These are phyloP conservation scores for Dromius quadrimaculatus DNA, from an alignment of 2,888 invertebrate species.

Conservation along the genomic window DNA sequence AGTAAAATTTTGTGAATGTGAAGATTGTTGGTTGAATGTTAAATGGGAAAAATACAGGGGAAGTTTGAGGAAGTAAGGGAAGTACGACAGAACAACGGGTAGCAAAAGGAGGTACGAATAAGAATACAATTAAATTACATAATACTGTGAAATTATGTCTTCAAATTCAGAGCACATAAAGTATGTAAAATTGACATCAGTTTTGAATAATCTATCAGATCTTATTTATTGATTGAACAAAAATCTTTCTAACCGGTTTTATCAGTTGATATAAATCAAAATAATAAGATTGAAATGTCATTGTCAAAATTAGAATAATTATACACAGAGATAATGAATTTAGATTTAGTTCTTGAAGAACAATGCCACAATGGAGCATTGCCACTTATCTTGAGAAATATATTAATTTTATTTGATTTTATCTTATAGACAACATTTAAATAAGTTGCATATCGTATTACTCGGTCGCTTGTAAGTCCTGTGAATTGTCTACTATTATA, in stretches of 20 bases:
- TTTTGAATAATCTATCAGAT: no score
- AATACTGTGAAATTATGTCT: no score
- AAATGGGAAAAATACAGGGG: no score
- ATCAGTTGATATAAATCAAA: background rate
- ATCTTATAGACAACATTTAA: conserved; percentile 26
- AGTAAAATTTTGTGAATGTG: no score
- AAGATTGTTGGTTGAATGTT: no score
- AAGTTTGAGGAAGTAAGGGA: no score
- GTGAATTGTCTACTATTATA: conserved; percentile 22
- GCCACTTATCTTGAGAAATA: conserved; percentile 21
- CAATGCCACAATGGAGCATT: conserved; percentile 17
- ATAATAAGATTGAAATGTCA: conserved; percentile 28
- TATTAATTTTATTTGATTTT: conserved; percentile 37
- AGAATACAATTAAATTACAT: no score
- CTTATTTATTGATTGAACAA: no score
- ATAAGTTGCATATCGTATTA: conserved; percentile 28
- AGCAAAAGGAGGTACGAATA: no score
- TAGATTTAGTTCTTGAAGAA: conserved; percentile 27
- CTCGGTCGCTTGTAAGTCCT: background rate
- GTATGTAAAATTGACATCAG: no score
- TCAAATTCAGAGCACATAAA: no score
- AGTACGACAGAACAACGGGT: no score
- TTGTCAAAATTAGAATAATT: conserved; percentile 24
- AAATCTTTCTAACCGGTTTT: conserved; percentile 10
- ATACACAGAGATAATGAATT: conserved; percentile 30